Evolutionary conservation across 2,797 vertebrate species (phyloP).

Genomic region (Tragelaphus oryx): DNA sequence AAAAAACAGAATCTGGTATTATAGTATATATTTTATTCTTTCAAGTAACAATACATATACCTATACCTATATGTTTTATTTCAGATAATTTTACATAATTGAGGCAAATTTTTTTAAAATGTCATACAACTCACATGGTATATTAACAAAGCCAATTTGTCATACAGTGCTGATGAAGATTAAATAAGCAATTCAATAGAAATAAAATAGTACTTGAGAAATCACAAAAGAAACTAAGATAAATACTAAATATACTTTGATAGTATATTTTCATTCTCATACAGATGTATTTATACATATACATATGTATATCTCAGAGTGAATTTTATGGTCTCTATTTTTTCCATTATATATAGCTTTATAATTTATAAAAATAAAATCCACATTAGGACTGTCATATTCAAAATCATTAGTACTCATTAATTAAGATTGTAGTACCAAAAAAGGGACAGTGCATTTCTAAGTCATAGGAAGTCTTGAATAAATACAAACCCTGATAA

Average conservation of each 20-base stretch:
- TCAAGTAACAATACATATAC: background rate
- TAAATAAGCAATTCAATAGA: slow-evolving; percentile 32
- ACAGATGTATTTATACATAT: background rate
- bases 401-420: slow-evolving; percentile 3
- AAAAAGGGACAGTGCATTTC: slow-evolving; percentile 84
- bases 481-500: slow-evolving; percentile 98
- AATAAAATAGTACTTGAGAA: slow-evolving; percentile 6
- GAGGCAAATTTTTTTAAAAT: background rate
- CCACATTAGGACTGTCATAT: background rate
- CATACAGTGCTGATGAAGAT: background rate
- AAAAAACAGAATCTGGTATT: background rate
- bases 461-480: slow-evolving; percentile 73
- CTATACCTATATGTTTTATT: background rate
- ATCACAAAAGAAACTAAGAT: slow-evolving; percentile 12
- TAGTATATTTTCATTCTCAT: background rate
- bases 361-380: slow-evolving; percentile 39
- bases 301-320: background rate
- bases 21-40: background rate
- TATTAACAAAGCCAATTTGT: slow-evolving; percentile 28
- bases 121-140: background rate
- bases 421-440: slow-evolving; percentile 41
- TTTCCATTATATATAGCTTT: background rate
- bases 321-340: background rate
- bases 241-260: slow-evolving; percentile 2
- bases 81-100: background rate